These are phyloP conservation scores for Myxocyprinus asiaticus DNA, from an alignment of 2,113 vertebrate species.

Conservation along the genomic window DNA sequence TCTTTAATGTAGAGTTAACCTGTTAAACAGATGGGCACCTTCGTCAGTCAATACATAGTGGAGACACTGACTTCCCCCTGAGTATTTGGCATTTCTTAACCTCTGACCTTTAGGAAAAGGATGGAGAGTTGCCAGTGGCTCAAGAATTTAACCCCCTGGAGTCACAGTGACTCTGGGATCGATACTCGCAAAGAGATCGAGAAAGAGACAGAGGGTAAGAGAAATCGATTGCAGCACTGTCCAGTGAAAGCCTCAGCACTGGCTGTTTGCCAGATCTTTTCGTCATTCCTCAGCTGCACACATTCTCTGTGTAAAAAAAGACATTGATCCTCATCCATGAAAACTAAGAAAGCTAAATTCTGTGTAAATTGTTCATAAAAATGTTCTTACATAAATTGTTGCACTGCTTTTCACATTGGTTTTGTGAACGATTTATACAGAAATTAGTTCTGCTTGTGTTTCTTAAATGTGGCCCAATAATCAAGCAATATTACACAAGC, in stretches of 20 bases:
- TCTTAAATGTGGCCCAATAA: too few species aligned
- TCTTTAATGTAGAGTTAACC: slow-evolving; percentile 65
- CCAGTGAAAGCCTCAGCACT: not conserved
- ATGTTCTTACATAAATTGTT: too few species aligned
- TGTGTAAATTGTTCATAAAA: too few species aligned
- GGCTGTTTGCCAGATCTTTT: slow-evolving; percentile 8
- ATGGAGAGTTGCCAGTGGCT: slow-evolving; percentile 55
- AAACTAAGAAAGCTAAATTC: too few species aligned
- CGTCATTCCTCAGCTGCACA: slow-evolving; percentile 12
- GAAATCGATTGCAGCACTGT: slow-evolving; percentile 26
- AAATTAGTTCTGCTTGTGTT: too few species aligned
- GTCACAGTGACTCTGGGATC: slow-evolving; percentile 58
- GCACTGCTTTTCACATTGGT: too few species aligned
- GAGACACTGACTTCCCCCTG: slow-evolving; percentile 61
- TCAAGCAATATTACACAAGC: too few species aligned
- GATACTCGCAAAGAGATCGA: slow-evolving; percentile 57
- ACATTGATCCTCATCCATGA: not conserved
- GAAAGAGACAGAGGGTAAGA: not conserved
- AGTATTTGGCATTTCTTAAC: slow-evolving; percentile 74
- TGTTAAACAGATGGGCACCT: slow-evolving; percentile 76
- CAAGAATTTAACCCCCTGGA: slow-evolving; percentile 68
- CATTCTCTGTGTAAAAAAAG: not conserved
- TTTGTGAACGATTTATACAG: too few species aligned
- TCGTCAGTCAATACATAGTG: slow-evolving; percentile 24
- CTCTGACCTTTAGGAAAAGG: slow-evolving; percentile 67